phyloP scores from a whole-genome alignment of 2,113 vertebrate species.

The Capra hircus region DNA sequence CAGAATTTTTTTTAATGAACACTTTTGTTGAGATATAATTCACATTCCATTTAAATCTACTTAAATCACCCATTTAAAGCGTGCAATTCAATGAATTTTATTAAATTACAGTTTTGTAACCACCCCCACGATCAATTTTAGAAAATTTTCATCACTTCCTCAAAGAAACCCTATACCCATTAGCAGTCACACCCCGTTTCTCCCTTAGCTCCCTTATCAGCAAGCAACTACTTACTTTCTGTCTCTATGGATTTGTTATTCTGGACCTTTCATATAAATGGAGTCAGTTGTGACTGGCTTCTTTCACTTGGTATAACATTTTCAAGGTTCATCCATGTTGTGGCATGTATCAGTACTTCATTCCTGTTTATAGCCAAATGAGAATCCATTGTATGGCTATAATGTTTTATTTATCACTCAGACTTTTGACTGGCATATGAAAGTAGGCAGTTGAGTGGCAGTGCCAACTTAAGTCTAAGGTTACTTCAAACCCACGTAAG shows the following conservation, averaged over 20 bases:
- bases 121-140: not conserved
- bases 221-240: not conserved
- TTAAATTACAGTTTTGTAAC: not conserved
- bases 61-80: not conserved
- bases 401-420: not conserved
- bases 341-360: not conserved
- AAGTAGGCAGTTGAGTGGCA: not conserved
- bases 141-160: not conserved
- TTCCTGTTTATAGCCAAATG: not conserved
- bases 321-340: not conserved
- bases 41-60: not conserved
- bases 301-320: not conserved
- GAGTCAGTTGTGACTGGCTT: not conserved
- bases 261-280: not conserved
- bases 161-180: not conserved
- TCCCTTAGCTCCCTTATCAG: not conserved
- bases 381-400: not conserved
- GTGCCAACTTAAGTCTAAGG: not conserved
- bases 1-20: not conserved
- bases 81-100: not conserved
- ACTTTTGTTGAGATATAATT: not conserved
- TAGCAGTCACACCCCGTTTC: not conserved
- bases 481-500: not conserved
- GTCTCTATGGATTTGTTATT: not conserved
- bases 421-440: not conserved